Base-by-base conservation (phyloP, 1,140 invertebrate genomes). In the Orussus abietinus region DNA sequence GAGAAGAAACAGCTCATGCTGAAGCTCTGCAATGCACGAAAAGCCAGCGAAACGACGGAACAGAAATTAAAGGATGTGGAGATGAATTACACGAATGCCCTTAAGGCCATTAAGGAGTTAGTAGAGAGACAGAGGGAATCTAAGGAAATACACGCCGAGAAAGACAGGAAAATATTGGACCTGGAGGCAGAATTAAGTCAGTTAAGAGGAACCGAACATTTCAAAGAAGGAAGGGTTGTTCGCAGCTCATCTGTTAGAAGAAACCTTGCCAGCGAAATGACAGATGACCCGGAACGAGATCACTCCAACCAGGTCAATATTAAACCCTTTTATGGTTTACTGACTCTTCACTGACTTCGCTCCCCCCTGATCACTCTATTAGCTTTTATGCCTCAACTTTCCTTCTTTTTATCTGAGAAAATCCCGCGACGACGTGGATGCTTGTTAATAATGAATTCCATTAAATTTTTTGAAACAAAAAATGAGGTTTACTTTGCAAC, bases 21-120 rank as follows among this genome's bases (percentile, higher is more conserved):
- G 3, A 70, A 70, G 25, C 6, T 70, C 4, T 64, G 57, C 11
- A 70, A 53, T 21, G 40, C 54, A 3, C 55, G 67, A 38, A 62
- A 69, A 38, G 42, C 55, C 0, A 28, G 31, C 0, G 55, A 66
- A 6, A 39, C 42, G 0, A 51, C 39, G 0, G 57, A 64, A 5
- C 45, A 63, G 25, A 64, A 62, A 19, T 41, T 62, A 12, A 66
- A 64, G 13, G 61, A 67, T 4, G n/a, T 72, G 1, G 58, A 70
- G 19, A 38, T 31, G 0, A 57, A 67, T 2, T 54, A 70, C 15
- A 51, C 63, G 20, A 69, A 66, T 17, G 70, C 69, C 0, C 50
- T 69, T 9, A 61, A 59, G 34, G 60, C 61, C 14, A 72, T 75
- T 26, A 68, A 73, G 45, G 62, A 64, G 4, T 63, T 74, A n/a